Percentiles rank a stretch among this genome's conserved stretches.
These are phyloP conservation scores for Heliornis fulica DNA, from an alignment of 2,113 vertebrate genomes.

Conservation along the genomic window DNA sequence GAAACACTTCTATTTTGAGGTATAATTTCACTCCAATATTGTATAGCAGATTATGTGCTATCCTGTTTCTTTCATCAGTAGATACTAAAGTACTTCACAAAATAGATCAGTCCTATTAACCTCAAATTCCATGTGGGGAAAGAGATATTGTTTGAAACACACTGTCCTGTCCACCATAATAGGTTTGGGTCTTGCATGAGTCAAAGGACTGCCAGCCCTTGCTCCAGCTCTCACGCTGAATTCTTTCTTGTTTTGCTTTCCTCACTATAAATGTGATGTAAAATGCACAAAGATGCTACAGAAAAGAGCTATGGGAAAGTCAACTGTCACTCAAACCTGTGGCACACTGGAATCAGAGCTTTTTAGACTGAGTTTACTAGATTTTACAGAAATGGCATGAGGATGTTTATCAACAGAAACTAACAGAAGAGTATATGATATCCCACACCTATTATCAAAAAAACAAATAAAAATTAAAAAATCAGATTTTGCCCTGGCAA, in stretches of 20 bases:
- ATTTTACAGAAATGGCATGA: background rate
- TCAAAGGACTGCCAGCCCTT: background rate
- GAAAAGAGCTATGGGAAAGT: background rate
- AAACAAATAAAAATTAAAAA: too few species aligned
- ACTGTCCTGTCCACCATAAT: background rate
- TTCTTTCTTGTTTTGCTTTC: background rate
- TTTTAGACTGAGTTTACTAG: background rate
- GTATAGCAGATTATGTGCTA: background rate
- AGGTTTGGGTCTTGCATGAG: background rate
- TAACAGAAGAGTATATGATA: background rate
- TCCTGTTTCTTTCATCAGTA: background rate
- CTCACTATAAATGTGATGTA: background rate
- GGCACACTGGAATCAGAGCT: rapidly evolving
- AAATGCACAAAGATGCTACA: rapidly evolving
- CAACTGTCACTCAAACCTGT: background rate
- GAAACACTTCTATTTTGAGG: background rate
- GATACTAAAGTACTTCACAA: background rate
- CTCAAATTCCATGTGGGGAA: background rate
- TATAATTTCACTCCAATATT: background rate
- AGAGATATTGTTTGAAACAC: background rate
- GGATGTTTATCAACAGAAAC: background rate
- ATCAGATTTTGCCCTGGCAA: background rate
- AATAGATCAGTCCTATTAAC: background rate
- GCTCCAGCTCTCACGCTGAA: rapidly evolving
- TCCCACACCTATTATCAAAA: background rate